Evolutionary conservation across 2,797 vertebrate genomes (phyloP).

Genomic region (Oophaga sylvatica): DNA sequence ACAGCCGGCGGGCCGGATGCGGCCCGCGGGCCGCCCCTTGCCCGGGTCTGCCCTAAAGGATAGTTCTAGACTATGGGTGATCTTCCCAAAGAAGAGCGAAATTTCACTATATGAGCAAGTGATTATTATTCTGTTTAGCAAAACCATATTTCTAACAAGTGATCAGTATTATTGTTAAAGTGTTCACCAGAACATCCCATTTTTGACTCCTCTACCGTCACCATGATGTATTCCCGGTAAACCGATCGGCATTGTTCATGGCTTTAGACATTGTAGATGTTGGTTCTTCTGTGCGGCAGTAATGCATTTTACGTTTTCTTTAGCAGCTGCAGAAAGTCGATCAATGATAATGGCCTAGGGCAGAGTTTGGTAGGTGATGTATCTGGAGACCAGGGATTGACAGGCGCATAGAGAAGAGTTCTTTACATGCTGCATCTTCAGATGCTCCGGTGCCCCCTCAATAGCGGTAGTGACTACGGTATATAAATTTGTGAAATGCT

Average conservation of each 20-base stretch:
- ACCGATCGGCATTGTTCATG: neutral
- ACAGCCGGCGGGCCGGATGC: too few species aligned
- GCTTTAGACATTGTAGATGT: neutral
- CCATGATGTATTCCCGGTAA: neutral
- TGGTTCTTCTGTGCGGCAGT: too few species aligned
- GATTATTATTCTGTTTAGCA: too few species aligned
- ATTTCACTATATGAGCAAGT: too few species aligned
- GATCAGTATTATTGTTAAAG: neutral
- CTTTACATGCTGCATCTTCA: neutral
- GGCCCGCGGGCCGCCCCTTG: too few species aligned
- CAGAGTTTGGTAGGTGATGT: too few species aligned
- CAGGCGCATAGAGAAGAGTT: neutral
- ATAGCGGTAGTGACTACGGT: neutral
- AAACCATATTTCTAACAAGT: neutral
- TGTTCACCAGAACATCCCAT: neutral
- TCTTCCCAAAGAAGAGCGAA: too few species aligned
- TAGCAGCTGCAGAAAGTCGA: neutral
- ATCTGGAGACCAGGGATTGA: neutral
- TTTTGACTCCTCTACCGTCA: neutral
- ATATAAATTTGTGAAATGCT: too few species aligned
- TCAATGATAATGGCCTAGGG: neutral
- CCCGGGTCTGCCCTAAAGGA: accelerated
- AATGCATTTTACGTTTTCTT: too few species aligned
- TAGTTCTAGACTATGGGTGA: too few species aligned
- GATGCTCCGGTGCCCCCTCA: neutral